Percentiles rank a stretch among this genome's conserved stretches.
Evolutionary conservation across 2,113 vertebrate species (phyloP).

Genomic region (Coryphaenoides rupestris): DNA sequence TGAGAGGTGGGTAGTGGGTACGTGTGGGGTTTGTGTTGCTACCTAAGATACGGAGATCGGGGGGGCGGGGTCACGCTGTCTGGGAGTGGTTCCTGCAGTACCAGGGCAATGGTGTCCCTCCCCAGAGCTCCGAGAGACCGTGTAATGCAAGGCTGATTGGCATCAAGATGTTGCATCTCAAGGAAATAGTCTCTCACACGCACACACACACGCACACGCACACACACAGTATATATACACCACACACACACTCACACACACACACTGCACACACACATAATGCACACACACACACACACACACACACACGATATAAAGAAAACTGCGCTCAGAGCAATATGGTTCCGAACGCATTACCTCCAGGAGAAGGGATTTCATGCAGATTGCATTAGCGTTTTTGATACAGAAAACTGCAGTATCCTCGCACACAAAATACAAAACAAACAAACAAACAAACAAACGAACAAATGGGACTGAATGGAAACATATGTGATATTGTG

Average conservation of each 20-base stretch:
- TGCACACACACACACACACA: constrained; percentile 15
- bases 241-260: no score
- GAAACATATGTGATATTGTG: no score
- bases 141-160: no score
- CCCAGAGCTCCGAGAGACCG: no score
- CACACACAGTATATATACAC: no score
- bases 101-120: no score
- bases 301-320: constrained; percentile 6
- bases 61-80: no score
- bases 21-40: no score
- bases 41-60: no score
- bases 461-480: background rate
- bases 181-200: constrained; percentile 19
- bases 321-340: constrained; percentile 27
- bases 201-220: constrained; percentile 10
- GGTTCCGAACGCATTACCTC: constrained; percentile 21
- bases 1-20: no score
- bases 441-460: background rate
- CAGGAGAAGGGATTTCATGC: constrained; percentile 38
- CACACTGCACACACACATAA: constrained; percentile 29
- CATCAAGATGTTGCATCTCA: constrained; percentile 2
- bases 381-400: constrained; percentile 37
- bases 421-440: background rate
- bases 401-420: background rate
- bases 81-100: no score